Evolutionary conservation across 2,797 vertebrate species (phyloP).

Genomic region (Notamacropus eugenii): DNA sequence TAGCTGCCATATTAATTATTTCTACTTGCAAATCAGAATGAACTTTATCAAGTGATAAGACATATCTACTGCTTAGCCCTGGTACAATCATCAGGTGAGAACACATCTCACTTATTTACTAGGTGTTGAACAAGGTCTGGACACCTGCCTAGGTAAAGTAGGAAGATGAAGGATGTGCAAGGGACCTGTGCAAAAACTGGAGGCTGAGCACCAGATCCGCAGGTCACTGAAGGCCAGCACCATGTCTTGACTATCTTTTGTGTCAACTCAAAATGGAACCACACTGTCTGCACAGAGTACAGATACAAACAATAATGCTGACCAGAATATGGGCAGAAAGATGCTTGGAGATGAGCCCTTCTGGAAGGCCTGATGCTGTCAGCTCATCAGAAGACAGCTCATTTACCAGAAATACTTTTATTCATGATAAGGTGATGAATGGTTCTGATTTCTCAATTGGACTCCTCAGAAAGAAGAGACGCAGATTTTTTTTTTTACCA

Average conservation of each 20-base stretch:
- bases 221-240: background rate
- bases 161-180: background rate
- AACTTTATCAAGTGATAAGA: background rate
- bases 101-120: background rate
- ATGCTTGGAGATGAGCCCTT: background rate
- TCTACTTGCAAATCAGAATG: background rate
- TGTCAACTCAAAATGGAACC: background rate
- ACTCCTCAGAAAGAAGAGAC: background rate
- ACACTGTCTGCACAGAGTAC: background rate
- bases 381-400: background rate
- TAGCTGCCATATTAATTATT: background rate
- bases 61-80: background rate
- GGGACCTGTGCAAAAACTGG: background rate
- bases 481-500: background rate
- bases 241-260: background rate
- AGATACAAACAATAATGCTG: background rate
- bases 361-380: background rate
- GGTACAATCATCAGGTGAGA: background rate
- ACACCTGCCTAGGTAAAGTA: background rate
- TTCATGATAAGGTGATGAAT: background rate
- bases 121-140: background rate
- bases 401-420: background rate
- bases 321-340: background rate
- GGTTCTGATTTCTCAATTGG: background rate
- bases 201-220: background rate